These are phyloP conservation scores for Sinhomidia bicolor DNA, from an alignment of 2,888 invertebrate species.

Conservation along the genomic window DNA sequence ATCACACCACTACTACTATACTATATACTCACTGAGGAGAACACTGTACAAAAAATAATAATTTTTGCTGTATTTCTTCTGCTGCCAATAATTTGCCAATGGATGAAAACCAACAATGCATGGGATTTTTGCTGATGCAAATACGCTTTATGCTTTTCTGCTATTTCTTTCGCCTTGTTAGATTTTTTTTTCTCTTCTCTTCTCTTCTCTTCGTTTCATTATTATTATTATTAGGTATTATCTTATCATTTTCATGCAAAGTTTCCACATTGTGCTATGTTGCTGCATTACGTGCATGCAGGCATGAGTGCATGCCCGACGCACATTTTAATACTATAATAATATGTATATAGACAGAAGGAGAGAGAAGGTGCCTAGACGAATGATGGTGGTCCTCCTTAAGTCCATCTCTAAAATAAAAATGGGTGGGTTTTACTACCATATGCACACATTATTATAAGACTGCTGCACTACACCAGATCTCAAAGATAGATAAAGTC, in stretches of 20 bases:
- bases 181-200: background rate
- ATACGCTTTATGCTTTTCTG: no score
- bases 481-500: background rate
- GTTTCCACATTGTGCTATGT: background rate
- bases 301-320: background rate
- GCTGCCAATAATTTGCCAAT: constrained; percentile 9
- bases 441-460: no score
- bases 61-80: no score
- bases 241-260: background rate
- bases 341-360: no score
- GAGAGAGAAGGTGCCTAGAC: no score
- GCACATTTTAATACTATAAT: no score
- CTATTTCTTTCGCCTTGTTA: background rate
- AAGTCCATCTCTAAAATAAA: background rate
- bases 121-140: background rate
- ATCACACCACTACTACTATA: no score
- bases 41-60: no score
- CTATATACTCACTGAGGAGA: no score
- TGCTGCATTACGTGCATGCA: no score
- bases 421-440: background rate
- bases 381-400: background rate
- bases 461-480: no score
- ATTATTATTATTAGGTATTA: background rate
- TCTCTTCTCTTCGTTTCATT: background rate
- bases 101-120: background rate